Base-by-base conservation (phyloP, 1,140 invertebrate genomes). In the Caenorhabditis inopinata region DNA sequence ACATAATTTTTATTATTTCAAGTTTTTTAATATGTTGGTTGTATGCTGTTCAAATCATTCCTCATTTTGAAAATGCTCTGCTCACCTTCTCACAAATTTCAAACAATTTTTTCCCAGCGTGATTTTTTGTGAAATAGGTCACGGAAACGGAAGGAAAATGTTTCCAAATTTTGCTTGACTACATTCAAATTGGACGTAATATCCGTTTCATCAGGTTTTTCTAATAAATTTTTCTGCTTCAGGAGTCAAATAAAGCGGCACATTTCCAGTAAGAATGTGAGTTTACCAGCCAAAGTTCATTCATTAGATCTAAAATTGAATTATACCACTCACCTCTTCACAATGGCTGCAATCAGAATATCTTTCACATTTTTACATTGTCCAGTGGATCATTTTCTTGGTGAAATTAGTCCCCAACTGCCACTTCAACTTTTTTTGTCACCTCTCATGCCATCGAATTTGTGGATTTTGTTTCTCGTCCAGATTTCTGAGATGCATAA, bases 371-470 rank as follows among this genome's bases (percentile, higher is more conserved):
- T 38, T 14, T 29, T 32, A 68, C 58, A 29, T 38, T 68, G 25
- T 38, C 29, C 53, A 7, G 12, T 42, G 25, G 32, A 38, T 68
- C 58, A 38, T 68, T 32, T 53, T 12, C 16, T 53, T 68, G 32
- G 38, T 18, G 32, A 18, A 68, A 68, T 68, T 38, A 68, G 58
- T 68, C 58, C 58, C 58, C 58, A 68, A 68, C 58, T 68, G 58
- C 25, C 58, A 68, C 58, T 68, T 68, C 58, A 68, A 68, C 58
- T 68, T 68, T 68, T 68, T 42, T 42, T 18, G 32, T 11, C 18
- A 68, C 58, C 35, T 68, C 38, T 68, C 38, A 29, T 42, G 27
- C 21, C 58, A 18, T 25, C 25, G 23, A n/a, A n/a, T n/a, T n/a
- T n/a, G 23, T 7, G 25, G 58, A 21, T 68, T 42, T 14, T 7